Percentiles rank a stretch among this genome's conserved stretches.
Conservation (phyloP, 2,113 vertebrate species). For the Anhinga anhinga region DNA sequence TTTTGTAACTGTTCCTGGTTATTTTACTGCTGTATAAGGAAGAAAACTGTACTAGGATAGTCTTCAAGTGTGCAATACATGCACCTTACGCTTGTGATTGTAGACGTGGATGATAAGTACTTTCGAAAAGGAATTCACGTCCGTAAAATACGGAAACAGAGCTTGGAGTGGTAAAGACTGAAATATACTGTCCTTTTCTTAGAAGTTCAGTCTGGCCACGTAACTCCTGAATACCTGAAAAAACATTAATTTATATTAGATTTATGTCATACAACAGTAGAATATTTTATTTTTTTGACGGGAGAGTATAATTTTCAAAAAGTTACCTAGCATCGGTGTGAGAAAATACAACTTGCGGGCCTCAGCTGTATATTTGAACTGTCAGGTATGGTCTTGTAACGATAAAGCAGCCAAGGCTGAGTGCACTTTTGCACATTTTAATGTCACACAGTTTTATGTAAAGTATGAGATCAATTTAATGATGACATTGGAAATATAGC, state of each 20-base stretch:
- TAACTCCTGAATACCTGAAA: neutral
- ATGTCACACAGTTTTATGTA: neutral
- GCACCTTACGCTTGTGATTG: neutral
- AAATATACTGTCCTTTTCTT: neutral
- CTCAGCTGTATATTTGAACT: neutral
- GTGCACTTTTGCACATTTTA: neutral
- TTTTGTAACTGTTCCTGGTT: neutral
- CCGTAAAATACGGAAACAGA: neutral
- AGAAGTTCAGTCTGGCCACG: neutral
- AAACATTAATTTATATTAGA: neutral
- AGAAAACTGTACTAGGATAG: neutral
- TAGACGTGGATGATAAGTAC: neutral
- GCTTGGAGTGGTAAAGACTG: neutral
- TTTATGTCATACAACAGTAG: neutral
- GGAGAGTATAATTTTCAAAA: neutral
- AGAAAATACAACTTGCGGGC: neutral
- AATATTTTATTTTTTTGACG: neutral
- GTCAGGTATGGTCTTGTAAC: neutral
- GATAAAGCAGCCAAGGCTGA: neutral
- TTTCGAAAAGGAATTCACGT: neutral
- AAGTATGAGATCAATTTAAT: neutral
- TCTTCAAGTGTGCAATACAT: neutral
- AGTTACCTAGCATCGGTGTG: neutral
- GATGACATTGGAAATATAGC: neutral
- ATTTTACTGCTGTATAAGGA: neutral